Evolutionary conservation across 2,888 invertebrate genomes (phyloP).

Genomic region (Drosophila kuntzei): DNA sequence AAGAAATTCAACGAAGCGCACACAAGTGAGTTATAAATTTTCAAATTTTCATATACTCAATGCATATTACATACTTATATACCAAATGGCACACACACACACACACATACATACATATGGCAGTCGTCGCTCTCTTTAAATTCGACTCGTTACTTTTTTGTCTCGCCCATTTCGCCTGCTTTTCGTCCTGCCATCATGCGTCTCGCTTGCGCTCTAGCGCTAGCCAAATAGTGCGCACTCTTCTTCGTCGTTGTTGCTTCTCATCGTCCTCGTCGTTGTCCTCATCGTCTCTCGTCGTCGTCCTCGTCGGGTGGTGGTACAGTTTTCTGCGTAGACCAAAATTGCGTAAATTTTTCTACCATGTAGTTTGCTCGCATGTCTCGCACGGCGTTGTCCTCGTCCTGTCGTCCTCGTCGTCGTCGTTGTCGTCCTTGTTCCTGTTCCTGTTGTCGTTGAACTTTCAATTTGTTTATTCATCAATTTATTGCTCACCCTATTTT

Average conservation of each 20-base stretch:
- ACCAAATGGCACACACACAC: slow-evolving; percentile 56
- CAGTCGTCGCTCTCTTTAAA: slow-evolving; percentile 20
- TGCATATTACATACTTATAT: slow-evolving; percentile 49
- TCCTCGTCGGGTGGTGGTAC: slow-evolving; percentile 69
- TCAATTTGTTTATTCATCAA: slow-evolving; percentile 55
- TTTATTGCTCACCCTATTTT: slow-evolving; percentile 30
- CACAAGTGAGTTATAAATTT: slow-evolving; percentile 75
- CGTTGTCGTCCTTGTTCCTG: slow-evolving; percentile 37
- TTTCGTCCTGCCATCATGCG: slow-evolving; percentile 34
- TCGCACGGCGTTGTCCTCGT: slow-evolving; percentile 55
- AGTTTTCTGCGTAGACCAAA: slow-evolving; percentile 80
- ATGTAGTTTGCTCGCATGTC: slow-evolving; percentile 75
- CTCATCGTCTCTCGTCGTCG: slow-evolving; percentile 37
- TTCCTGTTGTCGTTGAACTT: slow-evolving; percentile 41
- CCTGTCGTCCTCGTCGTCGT: not conserved
- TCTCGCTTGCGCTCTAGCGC: slow-evolving; percentile 39
- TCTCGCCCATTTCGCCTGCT: slow-evolving; percentile 50
- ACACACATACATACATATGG: slow-evolving; percentile 27
- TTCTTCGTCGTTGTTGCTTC: slow-evolving; percentile 40
- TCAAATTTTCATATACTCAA: slow-evolving; percentile 58
- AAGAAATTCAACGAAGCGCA: slow-evolving; percentile 55
- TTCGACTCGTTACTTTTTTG: slow-evolving; percentile 62
- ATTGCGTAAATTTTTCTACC: slow-evolving; percentile 78
- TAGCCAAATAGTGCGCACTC: slow-evolving; percentile 71
- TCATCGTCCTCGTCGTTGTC: slow-evolving; percentile 35